Base-by-base conservation (phyloP, 2,113 vertebrate species). In the Fregata magnificens region DNA sequence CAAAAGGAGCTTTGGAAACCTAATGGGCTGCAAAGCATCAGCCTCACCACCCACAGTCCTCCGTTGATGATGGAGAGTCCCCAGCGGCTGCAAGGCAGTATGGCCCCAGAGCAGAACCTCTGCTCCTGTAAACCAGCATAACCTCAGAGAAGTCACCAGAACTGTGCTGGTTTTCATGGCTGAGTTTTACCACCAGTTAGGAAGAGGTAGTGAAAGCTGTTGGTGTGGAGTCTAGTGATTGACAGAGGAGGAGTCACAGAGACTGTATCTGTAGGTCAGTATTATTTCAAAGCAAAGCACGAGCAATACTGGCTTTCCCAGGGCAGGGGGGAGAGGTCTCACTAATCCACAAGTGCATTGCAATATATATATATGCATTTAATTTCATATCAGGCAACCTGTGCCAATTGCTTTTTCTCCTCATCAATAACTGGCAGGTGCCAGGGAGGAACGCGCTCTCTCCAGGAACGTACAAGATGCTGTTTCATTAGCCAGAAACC, bases 11-110 rank as follows among this genome's bases (percentile, higher is more conserved):
- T 62, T 56, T 87, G 47, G 32, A 72, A 83, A 69, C 25, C 11
- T 24, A 25, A 32, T 1, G 9, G 36, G 18, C 16, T 78, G 52
- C 34, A 72, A 47, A 62, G 9, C 53, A 45, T 29, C 65, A 62
- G 25, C 25, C 63, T 79, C 2, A 0, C 17, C n/a, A 26, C 19
- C 55, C 28, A 5, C 1, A 3, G 44, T 47, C 19, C 19, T 18
- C 25, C 0, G 0, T 18, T 16, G 50, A 17, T 3, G 7, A 38
- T 21, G 25, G 56, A 45, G 26, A n/a, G n/a, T 62, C 11, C 40
- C 19, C 31, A 36, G 59, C 0, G 1, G 2, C 38, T 53, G 29
- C 0, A 5, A 21, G 42, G 22, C 1, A 0, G 16, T 10, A 14
- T 0, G 0, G 45, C 26, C 17, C n/a, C 25, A 29, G 65, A n/a